Conservation (phyloP, 2,888 invertebrate genomes). For the Ennomos fuscantarius region DNA sequence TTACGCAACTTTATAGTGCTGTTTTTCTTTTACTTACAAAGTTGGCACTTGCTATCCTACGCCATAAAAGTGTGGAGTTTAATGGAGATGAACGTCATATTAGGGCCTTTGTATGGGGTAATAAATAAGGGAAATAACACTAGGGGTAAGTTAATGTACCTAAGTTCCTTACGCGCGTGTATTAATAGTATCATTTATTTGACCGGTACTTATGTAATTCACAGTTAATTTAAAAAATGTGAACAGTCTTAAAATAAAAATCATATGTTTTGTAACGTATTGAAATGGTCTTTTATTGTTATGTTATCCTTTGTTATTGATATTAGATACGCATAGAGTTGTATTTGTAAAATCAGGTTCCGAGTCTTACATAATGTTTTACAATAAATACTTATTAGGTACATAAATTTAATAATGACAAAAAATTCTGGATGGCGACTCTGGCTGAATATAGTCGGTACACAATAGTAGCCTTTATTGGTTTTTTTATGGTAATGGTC, state of each 20-base stretch:
- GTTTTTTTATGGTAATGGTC: slow-evolving; percentile 38
- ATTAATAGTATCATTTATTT: too few species aligned
- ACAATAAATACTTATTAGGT: neutral
- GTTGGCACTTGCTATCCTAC: slow-evolving; percentile 5
- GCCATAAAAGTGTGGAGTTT: slow-evolving; percentile 21
- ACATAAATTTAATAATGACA: slow-evolving; percentile 11
- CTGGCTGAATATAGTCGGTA: slow-evolving; percentile 38
- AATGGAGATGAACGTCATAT: slow-evolving; percentile 27
- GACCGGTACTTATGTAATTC: too few species aligned
- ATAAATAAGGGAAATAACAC: slow-evolving; percentile 17
- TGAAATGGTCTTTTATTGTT: too few species aligned
- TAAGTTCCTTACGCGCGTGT: neutral
- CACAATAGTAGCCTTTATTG: slow-evolving; percentile 24
- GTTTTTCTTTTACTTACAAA: slow-evolving; percentile 8
- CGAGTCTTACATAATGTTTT: slow-evolving; percentile 12
- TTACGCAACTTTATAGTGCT: slow-evolving; percentile 25
- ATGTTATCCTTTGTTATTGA: slow-evolving; percentile 4
- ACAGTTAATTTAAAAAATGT: too few species aligned
- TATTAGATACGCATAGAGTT: slow-evolving; percentile 10
- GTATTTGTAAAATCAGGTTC: slow-evolving; percentile 3
- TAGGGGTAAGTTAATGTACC: slow-evolving; percentile 9
- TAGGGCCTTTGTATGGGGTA: slow-evolving; percentile 26
- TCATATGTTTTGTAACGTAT: too few species aligned
- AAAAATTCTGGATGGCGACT: slow-evolving; percentile 17
- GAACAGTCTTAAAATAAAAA: too few species aligned